These are phyloP conservation scores for Ailurus styani DNA, from an alignment of 2,113 vertebrate genomes.

Conservation along the genomic window DNA sequence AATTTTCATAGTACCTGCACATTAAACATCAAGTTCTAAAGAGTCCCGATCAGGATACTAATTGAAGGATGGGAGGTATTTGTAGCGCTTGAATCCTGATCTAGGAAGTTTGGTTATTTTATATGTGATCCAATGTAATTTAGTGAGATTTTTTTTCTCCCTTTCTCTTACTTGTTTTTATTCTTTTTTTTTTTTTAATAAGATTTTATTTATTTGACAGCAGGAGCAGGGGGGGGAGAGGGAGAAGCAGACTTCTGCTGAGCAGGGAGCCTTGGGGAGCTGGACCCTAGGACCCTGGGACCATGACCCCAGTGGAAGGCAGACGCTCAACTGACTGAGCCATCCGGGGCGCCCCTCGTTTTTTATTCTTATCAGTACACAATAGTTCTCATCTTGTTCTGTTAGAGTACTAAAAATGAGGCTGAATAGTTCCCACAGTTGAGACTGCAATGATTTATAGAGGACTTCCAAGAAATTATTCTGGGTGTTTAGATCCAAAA, in stretches of 20 bases:
- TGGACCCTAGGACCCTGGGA: not conserved
- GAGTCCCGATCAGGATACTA: not conserved
- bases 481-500: not conserved
- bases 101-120: not conserved
- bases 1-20: not conserved
- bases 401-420: conserved; percentile 29
- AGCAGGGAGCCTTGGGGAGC: not conserved
- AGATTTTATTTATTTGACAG: not conserved
- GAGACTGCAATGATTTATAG: not conserved
- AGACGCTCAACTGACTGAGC: not conserved
- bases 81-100: not conserved
- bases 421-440: not conserved
- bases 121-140: not conserved
- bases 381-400: not conserved
- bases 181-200: not conserved
- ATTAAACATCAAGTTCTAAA: not conserved
- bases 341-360: too few relatives aligned
- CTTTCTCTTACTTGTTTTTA: not conserved
- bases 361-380: not conserved
- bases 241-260: not conserved
- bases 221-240: not conserved
- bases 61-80: not conserved
- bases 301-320: not conserved
- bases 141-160: not conserved
- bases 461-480: not conserved